Base-by-base conservation (phyloP, 2,797 vertebrate genomes). In the Hippoglossus hippoglossus region DNA sequence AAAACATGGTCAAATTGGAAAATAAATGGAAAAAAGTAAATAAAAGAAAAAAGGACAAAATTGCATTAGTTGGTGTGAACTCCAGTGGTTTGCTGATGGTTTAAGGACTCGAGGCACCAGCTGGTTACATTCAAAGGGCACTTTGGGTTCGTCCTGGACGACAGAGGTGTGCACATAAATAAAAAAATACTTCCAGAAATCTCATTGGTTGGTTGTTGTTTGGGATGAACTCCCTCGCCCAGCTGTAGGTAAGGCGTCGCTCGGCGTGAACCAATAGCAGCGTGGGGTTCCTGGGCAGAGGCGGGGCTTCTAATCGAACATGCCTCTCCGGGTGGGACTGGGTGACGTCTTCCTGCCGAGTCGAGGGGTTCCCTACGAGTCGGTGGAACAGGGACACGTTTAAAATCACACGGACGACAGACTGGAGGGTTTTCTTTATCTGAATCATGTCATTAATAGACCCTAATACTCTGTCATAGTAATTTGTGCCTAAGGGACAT, bases 321-420 rank as follows among this genome's bases (percentile, higher is more conserved):
- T 91, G 75, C 95, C 88, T 91, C 95, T 95, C 79, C 96, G 95
- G 28, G 97, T 95, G 47, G 96, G 96, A 87, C 96, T 96, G 4
- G 97, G 96, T 54, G 97, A 98, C 3, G 90, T 96, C 92, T 97
- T 98, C 76, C 97, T 96, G 92, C 95, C 91, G 63, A 99, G 95
- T 70, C 97, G 94, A 28, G 98, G 97, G 1, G 97, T 99, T 72
- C 97, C 95, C 98, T 99, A n/a, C 52, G 84, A 86, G 1, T 79
- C 21, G 82, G 31, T 51, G 2, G 25, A 7, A 79, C 11, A 70
- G 4, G 72, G 6, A 74, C 25, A 59, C 1, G n/a, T 10, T 39
- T 36, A 11, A 50, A 59, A 59, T 36, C 10, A 36, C 9, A 54
- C 9, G n/a, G 9, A 21, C 19, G 22, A 24, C 6, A 10, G 50